phyloP scores from a whole-genome alignment of 2,888 invertebrate genomes.

The Drosophila lutescens region DNA sequence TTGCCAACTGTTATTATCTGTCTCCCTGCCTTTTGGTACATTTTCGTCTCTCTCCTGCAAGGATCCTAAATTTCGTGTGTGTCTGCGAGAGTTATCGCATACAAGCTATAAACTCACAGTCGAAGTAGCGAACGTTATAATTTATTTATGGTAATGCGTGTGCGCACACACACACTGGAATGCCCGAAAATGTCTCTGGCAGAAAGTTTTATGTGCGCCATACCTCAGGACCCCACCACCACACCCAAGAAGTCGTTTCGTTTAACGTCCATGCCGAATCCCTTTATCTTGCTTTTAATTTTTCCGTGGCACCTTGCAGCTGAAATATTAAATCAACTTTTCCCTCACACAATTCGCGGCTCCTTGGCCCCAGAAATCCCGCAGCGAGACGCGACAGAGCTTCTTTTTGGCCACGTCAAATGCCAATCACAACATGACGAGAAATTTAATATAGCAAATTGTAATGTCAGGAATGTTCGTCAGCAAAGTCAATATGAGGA shows the following conservation, averaged over 20 bases:
- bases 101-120: slow-evolving; percentile 76
- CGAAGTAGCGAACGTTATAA: slow-evolving; percentile 73
- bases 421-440: slow-evolving; percentile 41
- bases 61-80: slow-evolving; percentile 33
- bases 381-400: background rate
- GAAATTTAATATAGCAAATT: slow-evolving; percentile 55
- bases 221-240: slow-evolving; percentile 18
- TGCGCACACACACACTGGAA: slow-evolving; percentile 25
- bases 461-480: slow-evolving; percentile 43
- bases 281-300: slow-evolving; percentile 77
- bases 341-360: slow-evolving; percentile 21
- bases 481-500: slow-evolving; percentile 31
- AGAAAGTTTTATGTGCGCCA: slow-evolving; percentile 68
- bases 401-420: slow-evolving; percentile 24
- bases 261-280: slow-evolving; percentile 64
- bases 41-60: slow-evolving; percentile 23
- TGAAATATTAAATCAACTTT: slow-evolving; percentile 74
- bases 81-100: slow-evolving; percentile 66
- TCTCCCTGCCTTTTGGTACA: slow-evolving; percentile 53
- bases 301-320: slow-evolving; percentile 64
- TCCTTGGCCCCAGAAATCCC: slow-evolving; percentile 4
- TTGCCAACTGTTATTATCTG: slow-evolving; percentile 75
- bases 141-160: slow-evolving; percentile 79
- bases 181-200: slow-evolving; percentile 38
- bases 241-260: slow-evolving; percentile 61